phyloP scores from a whole-genome alignment of 2,888 invertebrate species.

The Plagiodera versicolora region DNA sequence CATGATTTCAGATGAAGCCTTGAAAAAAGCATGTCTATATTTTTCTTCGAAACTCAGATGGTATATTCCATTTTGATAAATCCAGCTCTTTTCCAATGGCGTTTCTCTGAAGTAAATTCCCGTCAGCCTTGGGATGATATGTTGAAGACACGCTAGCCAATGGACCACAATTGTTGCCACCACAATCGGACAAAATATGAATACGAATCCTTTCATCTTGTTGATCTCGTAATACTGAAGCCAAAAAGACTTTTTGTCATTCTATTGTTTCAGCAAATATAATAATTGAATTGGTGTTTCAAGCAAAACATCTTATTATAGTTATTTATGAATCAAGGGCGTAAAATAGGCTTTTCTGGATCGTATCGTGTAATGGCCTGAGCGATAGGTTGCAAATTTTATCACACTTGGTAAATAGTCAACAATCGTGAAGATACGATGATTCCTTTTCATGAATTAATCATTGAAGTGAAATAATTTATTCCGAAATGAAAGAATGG shows the following conservation, averaged over 20 bases:
- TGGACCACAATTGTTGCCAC: background rate
- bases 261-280: too few relatives aligned
- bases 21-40: conserved; percentile 4
- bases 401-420: too few relatives aligned
- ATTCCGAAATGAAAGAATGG: too few relatives aligned
- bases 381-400: too few relatives aligned
- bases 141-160: conserved; percentile 4
- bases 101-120: background rate
- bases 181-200: background rate
- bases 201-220: background rate
- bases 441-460: too few relatives aligned
- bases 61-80: conserved; percentile 1
- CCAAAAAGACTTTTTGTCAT: background rate
- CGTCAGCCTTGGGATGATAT: conserved; percentile 2
- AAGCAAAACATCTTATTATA: too few relatives aligned
- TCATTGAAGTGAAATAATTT: too few relatives aligned
- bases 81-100: conserved; percentile 5
- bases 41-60: background rate
- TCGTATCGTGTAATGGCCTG: too few relatives aligned
- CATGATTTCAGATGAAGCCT: conserved; percentile 1
- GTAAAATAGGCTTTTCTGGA: too few relatives aligned
- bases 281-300: too few relatives aligned
- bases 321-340: too few relatives aligned
- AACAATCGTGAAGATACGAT: too few relatives aligned
- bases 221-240: conserved; percentile 10